A percentile compares a stretch with the other conserved stretches of the same genome.
Evolutionary conservation across 2,797 vertebrate genomes (phyloP).

Genomic region (Crenuchus spilurus): DNA sequence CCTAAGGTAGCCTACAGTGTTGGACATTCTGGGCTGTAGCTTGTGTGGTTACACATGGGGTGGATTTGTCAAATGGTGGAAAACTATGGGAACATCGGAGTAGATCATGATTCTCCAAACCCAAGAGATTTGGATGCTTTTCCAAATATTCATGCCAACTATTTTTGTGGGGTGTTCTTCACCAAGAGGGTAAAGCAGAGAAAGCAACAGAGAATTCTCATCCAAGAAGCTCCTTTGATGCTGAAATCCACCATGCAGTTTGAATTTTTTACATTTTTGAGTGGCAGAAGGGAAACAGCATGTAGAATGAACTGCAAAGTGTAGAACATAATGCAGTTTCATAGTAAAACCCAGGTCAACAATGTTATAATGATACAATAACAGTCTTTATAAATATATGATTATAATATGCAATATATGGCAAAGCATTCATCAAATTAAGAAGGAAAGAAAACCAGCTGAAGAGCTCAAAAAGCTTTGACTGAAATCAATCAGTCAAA

Average conservation of each 20-base stretch:
- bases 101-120: slow-evolving; percentile 16
- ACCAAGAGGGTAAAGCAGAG: background rate
- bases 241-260: slow-evolving; percentile 7
- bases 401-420: no score
- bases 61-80: background rate
- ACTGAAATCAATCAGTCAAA: background rate
- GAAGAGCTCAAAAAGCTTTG: background rate
- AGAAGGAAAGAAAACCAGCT: background rate
- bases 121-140: slow-evolving; percentile 31
- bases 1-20: background rate
- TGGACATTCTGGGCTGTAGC: background rate
- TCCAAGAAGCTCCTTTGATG: slow-evolving; percentile 12
- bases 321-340: background rate
- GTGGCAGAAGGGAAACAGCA: background rate
- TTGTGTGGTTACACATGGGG: background rate
- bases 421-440: no score
- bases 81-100: slow-evolving; percentile 1
- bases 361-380: background rate
- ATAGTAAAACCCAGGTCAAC: background rate
- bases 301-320: background rate
- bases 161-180: slow-evolving; percentile 15
- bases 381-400: background rate
- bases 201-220: slow-evolving; percentile 6
- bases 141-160: background rate
- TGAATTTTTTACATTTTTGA: slow-evolving; percentile 19